Base-by-base conservation (phyloP, 2,888 invertebrate species). In the Drosophila fulvimacula region DNA sequence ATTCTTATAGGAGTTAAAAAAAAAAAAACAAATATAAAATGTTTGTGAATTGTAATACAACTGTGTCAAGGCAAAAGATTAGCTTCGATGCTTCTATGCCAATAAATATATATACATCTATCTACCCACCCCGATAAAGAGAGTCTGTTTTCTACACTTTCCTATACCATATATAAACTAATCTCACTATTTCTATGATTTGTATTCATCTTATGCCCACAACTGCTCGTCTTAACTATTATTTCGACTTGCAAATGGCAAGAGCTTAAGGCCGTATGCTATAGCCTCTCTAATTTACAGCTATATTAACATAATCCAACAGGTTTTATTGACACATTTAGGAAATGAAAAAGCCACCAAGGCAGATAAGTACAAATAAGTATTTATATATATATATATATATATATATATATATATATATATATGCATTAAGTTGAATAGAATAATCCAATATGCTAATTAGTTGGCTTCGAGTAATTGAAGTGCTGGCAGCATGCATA, bases 311-410 rank as follows among this genome's bases (percentile, higher is more conserved):
- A 48, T 32, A 48, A 11, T 53, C 19, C 41, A 53, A 41, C 39
- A 42, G 48, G 48, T 48, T 48, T 32, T 48, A 48, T 48, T 48
- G 48, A 48, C 30, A 48, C 30, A 48, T 48, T 48, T 48, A 48
- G 48, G 19, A 48, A 32, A 48, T 48, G 48, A 48, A 48, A 48
- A 32, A 17, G 30, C 30, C 46, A 48, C n/a, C 30, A 5, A 6
- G 11, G 2, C n/a, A 27, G 2, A 3, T 7, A n/a, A n/a, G n/a
- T n/a, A n/a, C n/a, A n/a, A n/a, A n/a, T n/a, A n/a, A n/a, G n/a
- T n/a, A n/a, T n/a, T n/a, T n/a, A n/a, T n/a, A n/a, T n/a, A n/a
- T 3, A 44, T 9, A 15, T 24, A 24, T 15, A 24, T 2, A n/a
- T 44, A 9, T 27, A n/a, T 15, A 27, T 27, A 15, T n/a, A n/a